phyloP scores from a whole-genome alignment of 2,113 vertebrate species.

The Falco punctatus region DNA sequence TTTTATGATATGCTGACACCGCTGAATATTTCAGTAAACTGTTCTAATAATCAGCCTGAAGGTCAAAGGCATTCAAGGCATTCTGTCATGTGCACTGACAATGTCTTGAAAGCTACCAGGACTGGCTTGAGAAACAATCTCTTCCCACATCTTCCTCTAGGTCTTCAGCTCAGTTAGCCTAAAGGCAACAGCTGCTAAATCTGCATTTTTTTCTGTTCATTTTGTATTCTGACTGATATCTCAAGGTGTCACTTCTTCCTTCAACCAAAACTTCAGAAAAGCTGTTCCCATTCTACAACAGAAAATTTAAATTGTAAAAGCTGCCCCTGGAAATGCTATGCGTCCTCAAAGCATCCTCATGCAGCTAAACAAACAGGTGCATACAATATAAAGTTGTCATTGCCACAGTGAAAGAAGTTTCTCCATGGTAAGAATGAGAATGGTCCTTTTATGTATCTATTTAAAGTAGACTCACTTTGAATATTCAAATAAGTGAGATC shows the following conservation, averaged over 20 bases:
- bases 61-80: background rate
- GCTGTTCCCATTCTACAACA: background rate
- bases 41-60: background rate
- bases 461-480: background rate
- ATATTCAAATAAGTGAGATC: background rate
- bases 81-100: background rate
- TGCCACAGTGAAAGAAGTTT: background rate
- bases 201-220: background rate
- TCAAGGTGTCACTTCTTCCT: slow-evolving; percentile 14
- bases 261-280: background rate
- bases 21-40: background rate
- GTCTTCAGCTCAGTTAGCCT: background rate
- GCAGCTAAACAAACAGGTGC: background rate
- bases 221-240: background rate
- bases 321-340: background rate
- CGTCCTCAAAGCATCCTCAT: background rate
- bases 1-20: background rate
- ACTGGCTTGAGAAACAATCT: background rate
- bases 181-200: background rate
- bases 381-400: background rate
- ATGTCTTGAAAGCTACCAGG: background rate
- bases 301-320: slow-evolving; percentile 22
- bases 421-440: background rate
- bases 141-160: background rate
- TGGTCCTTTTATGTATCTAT: background rate